These are phyloP conservation scores for Lipophrys pholis DNA, from an alignment of 2,113 vertebrate genomes.

Conservation along the genomic window DNA sequence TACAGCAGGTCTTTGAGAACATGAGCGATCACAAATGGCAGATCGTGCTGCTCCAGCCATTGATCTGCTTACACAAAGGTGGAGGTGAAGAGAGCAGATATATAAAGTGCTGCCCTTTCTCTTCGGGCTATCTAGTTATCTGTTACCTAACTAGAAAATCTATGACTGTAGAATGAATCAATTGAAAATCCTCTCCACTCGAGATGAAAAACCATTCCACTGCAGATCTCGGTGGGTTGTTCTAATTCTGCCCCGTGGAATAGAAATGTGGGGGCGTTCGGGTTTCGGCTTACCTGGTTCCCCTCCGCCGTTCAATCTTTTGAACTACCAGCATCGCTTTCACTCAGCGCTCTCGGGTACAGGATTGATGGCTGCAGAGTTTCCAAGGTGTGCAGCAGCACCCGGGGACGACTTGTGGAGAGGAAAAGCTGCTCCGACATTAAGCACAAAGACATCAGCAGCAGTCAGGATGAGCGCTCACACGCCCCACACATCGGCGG, in stretches of 20 bases:
- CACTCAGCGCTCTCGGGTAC: conserved; percentile 32
- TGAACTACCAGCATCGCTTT: conserved; percentile 57
- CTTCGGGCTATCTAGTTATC: conserved; percentile 4
- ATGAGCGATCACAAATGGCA: conserved; percentile 41
- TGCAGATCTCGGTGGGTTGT: conserved; percentile 20
- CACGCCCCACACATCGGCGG: conserved; percentile 5
- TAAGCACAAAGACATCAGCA: conserved; percentile 28
- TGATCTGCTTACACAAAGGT: conserved; percentile 44
- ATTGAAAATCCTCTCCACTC: conserved; percentile 48
- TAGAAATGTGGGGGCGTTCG: conserved; percentile 55
- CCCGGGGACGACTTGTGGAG: conserved; percentile 54
- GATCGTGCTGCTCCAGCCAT: conserved; percentile 30
- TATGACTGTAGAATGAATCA: conserved; percentile 40
- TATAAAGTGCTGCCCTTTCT: conserved; percentile 18
- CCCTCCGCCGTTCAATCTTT: conserved; percentile 49
- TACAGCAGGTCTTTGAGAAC: conserved; percentile 21
- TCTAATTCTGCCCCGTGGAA: conserved; percentile 64
- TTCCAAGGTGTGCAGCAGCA: conserved; percentile 30
- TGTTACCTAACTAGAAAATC: conserved; percentile 50
- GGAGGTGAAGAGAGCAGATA: conserved; percentile 31
- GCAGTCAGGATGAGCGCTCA: conserved; percentile 8
- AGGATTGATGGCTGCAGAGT: conserved; percentile 52
- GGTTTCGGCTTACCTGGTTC: conserved; percentile 25
- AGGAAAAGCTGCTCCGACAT: conserved; percentile 36
- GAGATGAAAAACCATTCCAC: conserved; percentile 42